Evolutionary conservation across 2,797 vertebrate genomes (phyloP).

Genomic region (Bradypodion ventrale): DNA sequence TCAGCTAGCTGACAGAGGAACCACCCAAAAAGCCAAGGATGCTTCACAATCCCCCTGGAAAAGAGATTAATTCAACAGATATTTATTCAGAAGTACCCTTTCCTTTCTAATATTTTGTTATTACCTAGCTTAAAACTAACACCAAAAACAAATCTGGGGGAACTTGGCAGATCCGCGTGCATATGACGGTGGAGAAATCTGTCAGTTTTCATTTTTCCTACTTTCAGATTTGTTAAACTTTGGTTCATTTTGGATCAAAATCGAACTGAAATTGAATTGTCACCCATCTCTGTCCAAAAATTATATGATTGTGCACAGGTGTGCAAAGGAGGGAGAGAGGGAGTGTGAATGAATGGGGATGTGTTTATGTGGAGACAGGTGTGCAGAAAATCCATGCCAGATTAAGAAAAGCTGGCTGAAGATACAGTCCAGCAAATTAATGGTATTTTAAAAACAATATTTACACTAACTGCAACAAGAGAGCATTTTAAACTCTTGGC

Average conservation of each 20-base stretch:
- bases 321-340: background rate
- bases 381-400: background rate
- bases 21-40: too few species aligned
- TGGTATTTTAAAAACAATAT: conserved; percentile 29
- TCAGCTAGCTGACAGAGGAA: background rate
- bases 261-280: background rate
- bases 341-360: background rate
- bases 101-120: background rate
- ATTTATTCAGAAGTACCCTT: background rate
- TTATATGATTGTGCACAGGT: background rate
- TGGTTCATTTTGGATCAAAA: too few species aligned
- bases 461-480: background rate
- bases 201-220: background rate
- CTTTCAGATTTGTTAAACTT: background rate
- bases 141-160: background rate
- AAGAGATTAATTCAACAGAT: background rate
- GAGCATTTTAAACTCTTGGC: conserved; percentile 45
- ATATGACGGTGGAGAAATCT: background rate
- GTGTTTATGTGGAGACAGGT: conserved; percentile 11
- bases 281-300: background rate
- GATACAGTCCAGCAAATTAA: conserved; percentile 12
- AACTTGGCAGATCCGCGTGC: background rate
- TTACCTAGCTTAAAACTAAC: background rate
- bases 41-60: background rate
- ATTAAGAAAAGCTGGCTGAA: conserved; percentile 21